These are phyloP conservation scores for Chrysolina oricalcia DNA, from an alignment of 2,888 invertebrate species.

Conservation along the genomic window DNA sequence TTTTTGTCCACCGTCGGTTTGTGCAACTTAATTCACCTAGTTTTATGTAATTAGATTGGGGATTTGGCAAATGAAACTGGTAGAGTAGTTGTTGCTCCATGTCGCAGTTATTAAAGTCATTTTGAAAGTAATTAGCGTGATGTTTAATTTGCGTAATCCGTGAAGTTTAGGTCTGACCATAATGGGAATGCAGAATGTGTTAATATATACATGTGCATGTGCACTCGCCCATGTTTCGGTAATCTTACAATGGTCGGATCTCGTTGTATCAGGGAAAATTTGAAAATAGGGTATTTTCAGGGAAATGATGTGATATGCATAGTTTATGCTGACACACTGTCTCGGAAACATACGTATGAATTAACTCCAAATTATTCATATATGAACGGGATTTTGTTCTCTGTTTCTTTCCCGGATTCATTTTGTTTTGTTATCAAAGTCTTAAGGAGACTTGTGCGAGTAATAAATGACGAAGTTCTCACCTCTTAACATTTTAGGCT, in stretches of 20 bases:
- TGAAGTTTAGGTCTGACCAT: constrained; percentile 22
- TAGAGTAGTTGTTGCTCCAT: constrained; percentile 18
- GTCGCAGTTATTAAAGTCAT: constrained; percentile 28
- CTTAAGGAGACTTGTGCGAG: too few species aligned
- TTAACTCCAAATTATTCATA: too few species aligned
- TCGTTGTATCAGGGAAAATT: neutral
- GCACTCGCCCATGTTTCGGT: constrained; percentile 1
- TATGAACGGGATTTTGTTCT: too few species aligned
- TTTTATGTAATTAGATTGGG: constrained; percentile 46
- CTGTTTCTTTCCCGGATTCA: too few species aligned
- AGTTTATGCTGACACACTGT: too few species aligned
- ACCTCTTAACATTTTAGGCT: too few species aligned
- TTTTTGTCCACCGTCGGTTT: constrained; percentile 52
- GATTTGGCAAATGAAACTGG: constrained; percentile 41
- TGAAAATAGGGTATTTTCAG: too few species aligned
- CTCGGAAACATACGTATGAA: too few species aligned
- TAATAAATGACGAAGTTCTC: too few species aligned
- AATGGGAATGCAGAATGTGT: constrained; percentile 25
- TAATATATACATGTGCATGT: constrained; percentile 12
- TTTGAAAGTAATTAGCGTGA: constrained; percentile 28
- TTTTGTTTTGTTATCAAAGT: too few species aligned
- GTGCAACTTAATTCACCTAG: constrained; percentile 51
- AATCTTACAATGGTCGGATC: neutral
- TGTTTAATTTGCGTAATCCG: constrained; percentile 30
- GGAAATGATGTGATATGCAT: too few species aligned